Percentiles rank a stretch among this genome's conserved stretches.
These are phyloP conservation scores for Calosoma granatense DNA, from an alignment of 1,140 invertebrate species.

Conservation along the genomic window DNA sequence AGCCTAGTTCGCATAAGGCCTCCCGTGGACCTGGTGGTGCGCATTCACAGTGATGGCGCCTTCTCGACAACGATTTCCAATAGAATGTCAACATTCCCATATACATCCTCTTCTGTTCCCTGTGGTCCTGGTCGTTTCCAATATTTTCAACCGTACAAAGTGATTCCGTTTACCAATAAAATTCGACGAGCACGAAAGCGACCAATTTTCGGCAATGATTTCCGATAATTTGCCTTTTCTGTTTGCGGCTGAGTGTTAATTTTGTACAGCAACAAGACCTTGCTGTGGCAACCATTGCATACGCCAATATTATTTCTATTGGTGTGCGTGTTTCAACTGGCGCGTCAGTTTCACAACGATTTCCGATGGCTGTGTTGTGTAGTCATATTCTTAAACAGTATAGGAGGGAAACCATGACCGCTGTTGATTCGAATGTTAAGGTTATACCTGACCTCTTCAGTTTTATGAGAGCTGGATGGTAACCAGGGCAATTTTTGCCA, in stretches of 20 bases:
- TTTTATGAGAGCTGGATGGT: too few species aligned
- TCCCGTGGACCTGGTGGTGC: too few species aligned
- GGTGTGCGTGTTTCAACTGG: not conserved
- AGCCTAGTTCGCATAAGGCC: too few species aligned
- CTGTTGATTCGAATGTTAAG: too few species aligned
- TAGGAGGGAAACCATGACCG: too few species aligned
- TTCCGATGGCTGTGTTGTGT: not conserved
- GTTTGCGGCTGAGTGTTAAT: not conserved
- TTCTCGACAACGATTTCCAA: slow-evolving; percentile 6
- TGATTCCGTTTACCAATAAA: slow-evolving; percentile 6
- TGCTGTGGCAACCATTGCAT: too few species aligned
- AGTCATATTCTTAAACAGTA: too few species aligned
- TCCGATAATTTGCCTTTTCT: slow-evolving; percentile 9
- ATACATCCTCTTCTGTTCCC: not conserved
- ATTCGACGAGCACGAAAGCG: not conserved
- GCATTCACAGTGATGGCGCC: not conserved
- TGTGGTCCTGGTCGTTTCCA: not conserved
- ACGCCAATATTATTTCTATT: not conserved
- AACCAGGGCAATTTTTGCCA: not conserved
- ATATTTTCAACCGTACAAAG: slow-evolving; percentile 2
- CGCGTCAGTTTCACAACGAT: not conserved
- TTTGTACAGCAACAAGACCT: too few species aligned
- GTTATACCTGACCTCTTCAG: too few species aligned
- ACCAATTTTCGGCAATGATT: slow-evolving; percentile 5
- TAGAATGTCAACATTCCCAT: not conserved